Evolutionary conservation across 1,140 invertebrate species (phyloP).

Genomic region (Hyphantria cunea): DNA sequence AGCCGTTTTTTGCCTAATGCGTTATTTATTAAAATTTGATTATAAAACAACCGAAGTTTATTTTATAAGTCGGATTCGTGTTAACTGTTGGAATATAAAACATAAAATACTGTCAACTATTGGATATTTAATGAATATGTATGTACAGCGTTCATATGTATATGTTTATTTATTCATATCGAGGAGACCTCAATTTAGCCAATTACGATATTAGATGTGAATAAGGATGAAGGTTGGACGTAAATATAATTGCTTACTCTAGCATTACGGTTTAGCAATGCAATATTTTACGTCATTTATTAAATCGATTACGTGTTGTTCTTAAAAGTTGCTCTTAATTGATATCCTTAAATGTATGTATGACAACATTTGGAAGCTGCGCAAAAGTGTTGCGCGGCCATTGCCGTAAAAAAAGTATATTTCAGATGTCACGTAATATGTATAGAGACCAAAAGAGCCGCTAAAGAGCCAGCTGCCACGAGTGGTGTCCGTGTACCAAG

Average conservation of each 20-base stretch:
- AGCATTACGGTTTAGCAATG: constrained; percentile 12
- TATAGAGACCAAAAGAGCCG: constrained; percentile 66
- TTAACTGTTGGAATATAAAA: constrained; percentile 58
- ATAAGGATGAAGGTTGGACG: constrained; percentile 29
- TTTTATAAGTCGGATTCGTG: constrained; percentile 53
- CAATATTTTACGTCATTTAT: constrained; percentile 14
- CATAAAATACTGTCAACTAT: constrained; percentile 53
- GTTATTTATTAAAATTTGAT: constrained; percentile 79
- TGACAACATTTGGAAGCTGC: background rate
- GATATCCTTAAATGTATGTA: constrained; percentile 2
- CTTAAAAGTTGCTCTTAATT: constrained; percentile 9
- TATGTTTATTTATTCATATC: constrained; percentile 50
- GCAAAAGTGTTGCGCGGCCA: constrained; percentile 10
- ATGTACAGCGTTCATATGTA: constrained; percentile 37
- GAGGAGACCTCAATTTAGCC: constrained; percentile 45
- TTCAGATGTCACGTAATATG: constrained; percentile 48
- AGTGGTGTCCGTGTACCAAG: constrained; percentile 66
- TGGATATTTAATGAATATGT: constrained; percentile 60
- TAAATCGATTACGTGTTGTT: constrained; percentile 6
- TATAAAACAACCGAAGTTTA: constrained; percentile 68
- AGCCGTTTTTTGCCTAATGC: constrained; percentile 76
- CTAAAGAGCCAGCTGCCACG: constrained; percentile 66
- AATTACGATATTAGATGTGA: constrained; percentile 39
- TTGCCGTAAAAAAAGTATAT: constrained; percentile 22
- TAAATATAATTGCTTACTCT: constrained; percentile 17